A percentile compares a stretch with the other conserved stretches of the same genome.
These are phyloP conservation scores for Drosophila melanogaster DNA, from an alignment of 1,140 invertebrate species.

Conservation along the genomic window DNA sequence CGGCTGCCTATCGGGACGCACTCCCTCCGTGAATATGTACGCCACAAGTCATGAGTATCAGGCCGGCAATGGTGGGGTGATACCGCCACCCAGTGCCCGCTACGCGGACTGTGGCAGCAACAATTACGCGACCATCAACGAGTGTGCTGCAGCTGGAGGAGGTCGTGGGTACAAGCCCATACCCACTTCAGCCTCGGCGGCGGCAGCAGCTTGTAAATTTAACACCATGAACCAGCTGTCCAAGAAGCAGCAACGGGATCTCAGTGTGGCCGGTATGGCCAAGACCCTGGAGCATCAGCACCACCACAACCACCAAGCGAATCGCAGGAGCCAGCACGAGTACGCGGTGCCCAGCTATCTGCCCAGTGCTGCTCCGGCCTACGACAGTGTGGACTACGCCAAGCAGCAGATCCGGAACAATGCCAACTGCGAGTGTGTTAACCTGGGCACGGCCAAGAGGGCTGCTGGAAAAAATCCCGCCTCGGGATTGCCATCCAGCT, in stretches of 20 bases:
- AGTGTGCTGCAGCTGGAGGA: conserved; percentile 45
- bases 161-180: conserved; percentile 70
- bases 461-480: conserved; percentile 56
- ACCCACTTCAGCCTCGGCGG: conserved; percentile 66
- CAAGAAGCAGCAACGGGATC: conserved; percentile 68
- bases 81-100: conserved; percentile 30
- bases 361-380: conserved; percentile 51
- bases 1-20: conserved; percentile 55
- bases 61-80: conserved; percentile 34
- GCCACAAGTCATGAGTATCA: conserved; percentile 85
- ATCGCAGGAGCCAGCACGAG: conserved; percentile 79
- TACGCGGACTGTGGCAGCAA: conserved; percentile 75
- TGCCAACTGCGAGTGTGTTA: conserved; percentile 61
- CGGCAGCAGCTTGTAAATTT: conserved; percentile 76
- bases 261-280: conserved; percentile 64
- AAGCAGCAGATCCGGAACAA: conserved; percentile 61
- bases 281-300: conserved; percentile 74
- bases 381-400: conserved; percentile 74
- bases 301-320: conserved; percentile 59
- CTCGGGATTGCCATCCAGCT: conserved; percentile 86
- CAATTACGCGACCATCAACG: conserved; percentile 83
- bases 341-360: conserved; percentile 81
- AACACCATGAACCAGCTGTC: conserved; percentile 76
- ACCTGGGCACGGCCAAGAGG: conserved; percentile 75
- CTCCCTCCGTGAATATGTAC: conserved; percentile 87